Percentiles rank a stretch among this genome's conserved stretches.
Conservation (phyloP, 2,113 vertebrate genomes). For the Nanger granti region DNA sequence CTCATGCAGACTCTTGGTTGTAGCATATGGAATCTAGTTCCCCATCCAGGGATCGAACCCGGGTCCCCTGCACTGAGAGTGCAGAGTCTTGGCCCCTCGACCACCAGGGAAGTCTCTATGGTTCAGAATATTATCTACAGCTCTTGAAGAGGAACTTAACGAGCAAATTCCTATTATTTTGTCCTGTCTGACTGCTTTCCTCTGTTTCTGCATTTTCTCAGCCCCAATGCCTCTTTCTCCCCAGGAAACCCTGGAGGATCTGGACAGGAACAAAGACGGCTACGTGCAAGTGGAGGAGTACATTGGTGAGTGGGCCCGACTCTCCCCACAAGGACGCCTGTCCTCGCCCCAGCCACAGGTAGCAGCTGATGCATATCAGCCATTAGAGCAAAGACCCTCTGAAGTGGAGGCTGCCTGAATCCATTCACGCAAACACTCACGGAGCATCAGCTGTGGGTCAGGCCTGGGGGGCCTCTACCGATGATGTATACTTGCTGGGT, state of each 20-base stretch:
- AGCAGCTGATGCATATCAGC: neutral
- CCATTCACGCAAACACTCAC: neutral
- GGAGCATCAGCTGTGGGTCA: neutral
- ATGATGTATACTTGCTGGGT: neutral
- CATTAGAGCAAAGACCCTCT: neutral
- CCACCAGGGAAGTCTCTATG: neutral
- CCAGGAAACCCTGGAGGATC: constrained; percentile 91
- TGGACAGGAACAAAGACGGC: constrained; percentile 89
- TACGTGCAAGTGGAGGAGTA: constrained; percentile 86
- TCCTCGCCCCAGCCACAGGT: accelerated
- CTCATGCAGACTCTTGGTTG: neutral
- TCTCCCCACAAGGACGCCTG: accelerated
- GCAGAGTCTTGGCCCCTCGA: neutral
- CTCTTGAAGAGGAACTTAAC: neutral
- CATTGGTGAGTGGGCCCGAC: constrained; percentile 78
- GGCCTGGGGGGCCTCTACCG: neutral
- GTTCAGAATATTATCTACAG: neutral
- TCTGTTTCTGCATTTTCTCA: neutral
- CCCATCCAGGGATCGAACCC: neutral
- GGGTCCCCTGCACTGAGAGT: neutral
- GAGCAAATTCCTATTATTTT: neutral
- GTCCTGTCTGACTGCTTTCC: neutral
- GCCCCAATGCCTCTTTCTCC: neutral
- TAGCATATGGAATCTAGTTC: neutral
- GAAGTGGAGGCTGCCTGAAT: neutral